Evolutionary conservation across 2,888 invertebrate genomes (phyloP).

Genomic region (Eupithecia exiguata): DNA sequence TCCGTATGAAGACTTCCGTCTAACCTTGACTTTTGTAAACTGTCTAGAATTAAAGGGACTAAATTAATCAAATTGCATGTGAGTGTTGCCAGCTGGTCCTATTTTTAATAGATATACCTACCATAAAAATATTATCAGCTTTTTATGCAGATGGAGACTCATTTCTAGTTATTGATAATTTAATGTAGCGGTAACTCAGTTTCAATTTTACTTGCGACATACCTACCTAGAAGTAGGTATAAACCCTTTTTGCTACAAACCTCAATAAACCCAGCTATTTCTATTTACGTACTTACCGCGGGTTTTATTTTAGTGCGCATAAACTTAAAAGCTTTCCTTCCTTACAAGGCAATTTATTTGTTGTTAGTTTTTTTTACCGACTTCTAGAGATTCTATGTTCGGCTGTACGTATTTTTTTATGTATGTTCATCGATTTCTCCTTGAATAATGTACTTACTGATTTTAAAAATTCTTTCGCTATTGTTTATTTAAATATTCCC

Average conservation of each 20-base stretch:
- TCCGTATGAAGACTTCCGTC: no score
- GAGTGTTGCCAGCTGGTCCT: no score
- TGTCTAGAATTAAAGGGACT: no score
- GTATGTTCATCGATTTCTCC: no score
- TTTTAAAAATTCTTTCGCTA: no score
- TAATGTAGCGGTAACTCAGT: no score
- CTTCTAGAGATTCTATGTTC: no score
- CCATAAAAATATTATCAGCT: background rate
- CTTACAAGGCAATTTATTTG: slow-evolving; percentile 22
- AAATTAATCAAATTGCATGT: background rate
- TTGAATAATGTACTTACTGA: no score
- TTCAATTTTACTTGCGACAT: background rate
- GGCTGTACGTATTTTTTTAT: no score
- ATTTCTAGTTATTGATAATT: background rate
- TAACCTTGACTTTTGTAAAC: background rate
- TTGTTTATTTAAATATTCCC: no score
- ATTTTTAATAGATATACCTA: no score
- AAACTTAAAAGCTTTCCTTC: slow-evolving; percentile 38
- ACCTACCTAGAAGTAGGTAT: slow-evolving; percentile 6
- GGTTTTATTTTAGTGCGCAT: slow-evolving; percentile 34
- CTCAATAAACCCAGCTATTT: slow-evolving; percentile 29
- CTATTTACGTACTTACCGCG: slow-evolving; percentile 35
- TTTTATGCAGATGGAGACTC: background rate
- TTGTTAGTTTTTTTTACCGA: background rate
- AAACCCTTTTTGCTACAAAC: slow-evolving; percentile 22